phyloP scores from a whole-genome alignment of 1,140 invertebrate species.

The Bradysia coprophila region DNA sequence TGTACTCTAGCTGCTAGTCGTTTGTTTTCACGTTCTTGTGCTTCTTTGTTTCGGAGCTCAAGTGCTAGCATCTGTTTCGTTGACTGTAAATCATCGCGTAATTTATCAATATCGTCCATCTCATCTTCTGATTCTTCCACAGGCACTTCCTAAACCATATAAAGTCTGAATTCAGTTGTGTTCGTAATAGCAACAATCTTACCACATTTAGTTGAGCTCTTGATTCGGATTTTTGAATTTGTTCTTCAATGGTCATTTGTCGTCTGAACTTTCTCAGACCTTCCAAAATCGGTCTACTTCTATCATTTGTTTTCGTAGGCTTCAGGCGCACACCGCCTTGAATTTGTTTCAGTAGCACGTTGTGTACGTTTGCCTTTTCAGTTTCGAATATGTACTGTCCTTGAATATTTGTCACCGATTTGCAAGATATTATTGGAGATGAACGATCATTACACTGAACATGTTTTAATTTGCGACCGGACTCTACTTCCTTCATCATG shows the following conservation, averaged over 20 bases:
- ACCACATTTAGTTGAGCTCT: constrained; percentile 31
- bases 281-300: constrained; percentile 64
- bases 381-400: constrained; percentile 76
- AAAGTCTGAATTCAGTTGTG: no score
- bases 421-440: constrained; percentile 33
- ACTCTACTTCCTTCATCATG: constrained; percentile 79
- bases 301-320: constrained; percentile 61
- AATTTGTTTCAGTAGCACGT: constrained; percentile 67
- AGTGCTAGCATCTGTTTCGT: constrained; percentile 77
- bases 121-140: constrained; percentile 43
- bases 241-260: constrained; percentile 76
- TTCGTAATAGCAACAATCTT: no score
- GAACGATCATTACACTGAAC: constrained; percentile 69
- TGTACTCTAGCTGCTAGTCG: constrained; percentile 54
- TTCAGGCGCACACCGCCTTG: constrained; percentile 58
- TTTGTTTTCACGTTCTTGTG: constrained; percentile 70
- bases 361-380: constrained; percentile 65
- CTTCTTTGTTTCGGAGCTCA: constrained; percentile 70
- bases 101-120: constrained; percentile 75
- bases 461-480: constrained; percentile 53
- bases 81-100: constrained; percentile 77
- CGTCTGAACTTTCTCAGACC: constrained; percentile 70
- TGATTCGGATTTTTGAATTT: constrained; percentile 59
- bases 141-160: no score
- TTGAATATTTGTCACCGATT: constrained; percentile 43